A percentile compares a stretch with the other conserved stretches of the same genome.
Conservation (phyloP, 2,888 invertebrate species). For the Arctia plantaginis region DNA sequence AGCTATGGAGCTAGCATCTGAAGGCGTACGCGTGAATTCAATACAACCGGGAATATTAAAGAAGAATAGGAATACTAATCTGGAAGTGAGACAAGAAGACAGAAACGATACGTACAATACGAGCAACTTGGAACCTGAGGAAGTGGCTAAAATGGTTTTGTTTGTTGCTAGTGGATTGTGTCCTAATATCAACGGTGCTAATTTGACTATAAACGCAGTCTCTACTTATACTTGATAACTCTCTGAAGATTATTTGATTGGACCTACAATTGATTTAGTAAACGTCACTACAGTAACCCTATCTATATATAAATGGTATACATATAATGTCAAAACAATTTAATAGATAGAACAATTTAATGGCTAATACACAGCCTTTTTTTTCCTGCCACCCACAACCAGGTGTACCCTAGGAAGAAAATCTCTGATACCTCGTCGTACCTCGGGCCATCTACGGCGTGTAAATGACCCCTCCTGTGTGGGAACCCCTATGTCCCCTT, state of each 20-base stretch:
- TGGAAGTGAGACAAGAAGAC: slow-evolving; percentile 57
- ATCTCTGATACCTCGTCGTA: no score
- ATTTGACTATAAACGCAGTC: slow-evolving; percentile 56
- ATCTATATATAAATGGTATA: no score
- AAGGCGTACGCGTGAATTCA: slow-evolving; percentile 63
- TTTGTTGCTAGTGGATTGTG: slow-evolving; percentile 65
- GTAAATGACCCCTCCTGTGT: no score
- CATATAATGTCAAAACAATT: no score
- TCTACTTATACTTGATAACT: slow-evolving; percentile 38
- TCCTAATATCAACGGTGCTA: slow-evolving; percentile 64
- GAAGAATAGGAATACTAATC: slow-evolving; percentile 57
- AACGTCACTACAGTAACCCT: no score
- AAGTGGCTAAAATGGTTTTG: slow-evolving; percentile 66
- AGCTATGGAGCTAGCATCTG: slow-evolving; percentile 58
- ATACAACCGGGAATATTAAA: slow-evolving; percentile 61
- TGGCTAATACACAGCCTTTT: no score
- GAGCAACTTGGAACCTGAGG: slow-evolving; percentile 60
- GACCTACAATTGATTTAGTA: no score
- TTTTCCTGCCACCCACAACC: no score
- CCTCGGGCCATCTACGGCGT: no score
- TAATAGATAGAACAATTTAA: no score
- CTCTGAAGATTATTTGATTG: neutral
- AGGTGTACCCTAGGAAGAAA: no score
- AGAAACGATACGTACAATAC: slow-evolving; percentile 36
- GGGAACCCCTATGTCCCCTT: no score